Evolutionary conservation across 2,113 vertebrate species (phyloP), one percentile per base, ranked within the genome.

Genomic region (Daboia siamensis): DNA sequence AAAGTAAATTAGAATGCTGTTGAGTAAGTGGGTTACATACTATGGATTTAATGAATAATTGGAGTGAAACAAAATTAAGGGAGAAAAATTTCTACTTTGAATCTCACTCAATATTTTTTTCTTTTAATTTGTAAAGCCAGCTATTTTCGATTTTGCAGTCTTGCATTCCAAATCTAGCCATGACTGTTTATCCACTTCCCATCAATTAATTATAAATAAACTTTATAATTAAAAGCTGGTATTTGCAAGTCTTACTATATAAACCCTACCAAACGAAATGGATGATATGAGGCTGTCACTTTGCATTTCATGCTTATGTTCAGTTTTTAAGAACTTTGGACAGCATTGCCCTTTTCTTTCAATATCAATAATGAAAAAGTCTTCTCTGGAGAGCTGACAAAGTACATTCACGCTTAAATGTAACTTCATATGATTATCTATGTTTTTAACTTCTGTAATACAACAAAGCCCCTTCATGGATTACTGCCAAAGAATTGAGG

Each of bases 171-270:
- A 93, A 95, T 86, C 57, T 90, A 93, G 86, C 21, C 13, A 0
- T 0, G 55, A 48, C 93, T 94, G 90, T 95, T 48, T 94, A 39
- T 93, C 93, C 93, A 4, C 11, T 88, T 95, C 56, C 61, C 88
- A 92, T 94, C 95, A 94, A 91, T 89, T 84, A 95, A 96, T 95
- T 94, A 92, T 94, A 96, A 97, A 95, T 92, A 93, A 0, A 93
- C 10, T 51, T 33, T 89, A 93, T 92, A 95, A 96, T 95, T 95
- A 96, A 95, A 96, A 94, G 44, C 80, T 3, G 15, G 3, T 92
- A 91, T 96, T 96, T 87, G 88, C 85, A 94, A 1, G 44, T 86
- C 86, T 86, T 54, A 1, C 86, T 95, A 74, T 39, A 80, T 87
- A 93, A 90, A 90, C 80, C n/a, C 56, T 44, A 39, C 12, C 84